These are phyloP conservation scores for Lepidothrix coronata DNA, from an alignment of 2,113 vertebrate species.

Conservation along the genomic window DNA sequence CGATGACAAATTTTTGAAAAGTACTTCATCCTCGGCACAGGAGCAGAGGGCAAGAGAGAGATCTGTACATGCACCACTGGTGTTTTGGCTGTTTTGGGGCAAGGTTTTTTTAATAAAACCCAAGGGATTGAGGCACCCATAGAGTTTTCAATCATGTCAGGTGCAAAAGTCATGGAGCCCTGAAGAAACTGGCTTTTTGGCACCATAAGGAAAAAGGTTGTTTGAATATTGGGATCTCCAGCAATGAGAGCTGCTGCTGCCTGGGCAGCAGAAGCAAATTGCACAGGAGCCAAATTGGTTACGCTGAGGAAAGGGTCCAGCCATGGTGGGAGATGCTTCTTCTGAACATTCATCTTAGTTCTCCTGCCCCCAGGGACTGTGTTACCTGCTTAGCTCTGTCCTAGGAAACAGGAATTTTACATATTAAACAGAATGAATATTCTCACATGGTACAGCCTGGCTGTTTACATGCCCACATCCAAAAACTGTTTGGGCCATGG, in stretches of 20 bases:
- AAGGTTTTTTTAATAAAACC: not conserved
- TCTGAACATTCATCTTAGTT: not conserved
- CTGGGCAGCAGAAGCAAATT: not conserved
- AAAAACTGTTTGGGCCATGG: not conserved
- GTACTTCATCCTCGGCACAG: not conserved
- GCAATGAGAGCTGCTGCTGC: not conserved
- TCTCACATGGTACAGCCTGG: not conserved
- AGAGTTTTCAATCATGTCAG: accelerated
- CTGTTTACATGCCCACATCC: not conserved
- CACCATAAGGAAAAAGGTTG: not conserved
- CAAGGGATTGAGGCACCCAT: accelerated
- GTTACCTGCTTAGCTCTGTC: not conserved
- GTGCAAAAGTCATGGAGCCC: not conserved
- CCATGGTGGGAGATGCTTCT: not conserved
- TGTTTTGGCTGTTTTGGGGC: not conserved
- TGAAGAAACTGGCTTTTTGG: not conserved
- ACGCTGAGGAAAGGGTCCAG: not conserved
- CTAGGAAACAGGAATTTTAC: not conserved
- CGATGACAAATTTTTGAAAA: not conserved
- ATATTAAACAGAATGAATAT: not conserved
- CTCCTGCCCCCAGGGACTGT: not conserved
- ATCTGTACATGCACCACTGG: accelerated
- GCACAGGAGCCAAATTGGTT: not conserved
- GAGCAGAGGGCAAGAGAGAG: not conserved
- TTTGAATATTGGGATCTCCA: not conserved